Evolutionary conservation across 1,140 invertebrate genomes (phyloP).

Genomic region (Saccostrea glomerata): DNA sequence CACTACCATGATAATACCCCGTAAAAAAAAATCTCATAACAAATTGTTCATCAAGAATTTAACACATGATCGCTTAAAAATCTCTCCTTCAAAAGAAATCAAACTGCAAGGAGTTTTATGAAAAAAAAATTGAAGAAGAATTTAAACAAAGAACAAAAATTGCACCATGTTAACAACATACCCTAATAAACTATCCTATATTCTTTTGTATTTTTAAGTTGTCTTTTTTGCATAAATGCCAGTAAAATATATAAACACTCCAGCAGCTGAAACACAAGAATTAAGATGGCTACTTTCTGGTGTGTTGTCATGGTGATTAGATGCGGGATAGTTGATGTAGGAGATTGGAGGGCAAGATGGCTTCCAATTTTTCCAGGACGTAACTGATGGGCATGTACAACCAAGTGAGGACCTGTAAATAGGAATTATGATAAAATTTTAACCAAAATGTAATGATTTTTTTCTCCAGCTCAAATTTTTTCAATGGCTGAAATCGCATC

Average conservation of each 20-base stretch:
- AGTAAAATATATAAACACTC: background rate
- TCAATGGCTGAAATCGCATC: no score
- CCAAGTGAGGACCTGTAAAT: constrained; percentile 87
- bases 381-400: constrained; percentile 90
- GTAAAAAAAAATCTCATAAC: background rate
- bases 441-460: no score
- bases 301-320: constrained; percentile 73
- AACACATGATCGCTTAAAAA: background rate
- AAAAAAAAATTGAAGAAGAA: background rate
- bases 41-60: constrained; percentile 24
- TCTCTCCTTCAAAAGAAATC: background rate
- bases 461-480: no score
- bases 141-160: background rate
- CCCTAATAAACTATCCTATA: background rate
- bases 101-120: background rate
- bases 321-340: constrained; percentile 91
- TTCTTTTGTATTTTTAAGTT: background rate
- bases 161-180: background rate
- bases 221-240: background rate
- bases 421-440: background rate
- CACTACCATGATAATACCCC: background rate
- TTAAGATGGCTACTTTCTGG: background rate
- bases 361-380: constrained; percentile 90
- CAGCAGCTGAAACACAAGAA: background rate
- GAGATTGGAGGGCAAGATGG: constrained; percentile 89